Conservation (phyloP, 2,797 vertebrate species). For the Anisognathus igniventris region DNA sequence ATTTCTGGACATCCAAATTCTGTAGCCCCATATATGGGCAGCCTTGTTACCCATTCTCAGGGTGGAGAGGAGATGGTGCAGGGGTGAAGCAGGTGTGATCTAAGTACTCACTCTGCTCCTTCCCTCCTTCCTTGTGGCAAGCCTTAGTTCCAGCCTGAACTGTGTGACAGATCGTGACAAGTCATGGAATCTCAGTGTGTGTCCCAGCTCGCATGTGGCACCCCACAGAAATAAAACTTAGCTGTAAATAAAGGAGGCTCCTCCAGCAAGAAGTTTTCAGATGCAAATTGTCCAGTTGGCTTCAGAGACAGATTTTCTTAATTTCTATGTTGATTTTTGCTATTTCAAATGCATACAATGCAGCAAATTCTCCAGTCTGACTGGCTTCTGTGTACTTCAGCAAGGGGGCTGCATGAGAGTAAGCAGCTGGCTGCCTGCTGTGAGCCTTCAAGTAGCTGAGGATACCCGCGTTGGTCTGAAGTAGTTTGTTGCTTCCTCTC, state of each 20-base stretch:
- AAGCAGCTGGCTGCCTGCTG: neutral
- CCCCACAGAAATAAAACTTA: neutral
- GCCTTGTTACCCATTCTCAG: neutral
- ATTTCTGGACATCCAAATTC: neutral
- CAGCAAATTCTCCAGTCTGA: neutral
- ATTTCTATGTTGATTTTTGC: conserved; percentile 7
- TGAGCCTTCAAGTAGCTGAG: neutral
- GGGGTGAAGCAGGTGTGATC: neutral
- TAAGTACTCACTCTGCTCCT: neutral
- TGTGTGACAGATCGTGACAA: fast-evolving
- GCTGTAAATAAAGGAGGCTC: neutral
- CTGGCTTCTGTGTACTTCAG: neutral
- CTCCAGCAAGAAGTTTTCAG: neutral
- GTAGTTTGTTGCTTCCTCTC: neutral
- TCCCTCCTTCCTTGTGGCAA: neutral
- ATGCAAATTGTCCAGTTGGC: neutral
- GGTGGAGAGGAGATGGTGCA: neutral
- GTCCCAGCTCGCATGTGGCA: neutral
- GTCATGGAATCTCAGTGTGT: neutral
- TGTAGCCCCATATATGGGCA: neutral
- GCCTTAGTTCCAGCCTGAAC: neutral
- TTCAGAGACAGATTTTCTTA: conserved; percentile 16
- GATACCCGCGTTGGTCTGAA: neutral
- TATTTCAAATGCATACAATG: neutral
- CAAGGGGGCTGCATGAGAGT: neutral